These are phyloP conservation scores for Geophilus truncorum DNA, from an alignment of 2,888 invertebrate genomes.

Conservation along the genomic window DNA sequence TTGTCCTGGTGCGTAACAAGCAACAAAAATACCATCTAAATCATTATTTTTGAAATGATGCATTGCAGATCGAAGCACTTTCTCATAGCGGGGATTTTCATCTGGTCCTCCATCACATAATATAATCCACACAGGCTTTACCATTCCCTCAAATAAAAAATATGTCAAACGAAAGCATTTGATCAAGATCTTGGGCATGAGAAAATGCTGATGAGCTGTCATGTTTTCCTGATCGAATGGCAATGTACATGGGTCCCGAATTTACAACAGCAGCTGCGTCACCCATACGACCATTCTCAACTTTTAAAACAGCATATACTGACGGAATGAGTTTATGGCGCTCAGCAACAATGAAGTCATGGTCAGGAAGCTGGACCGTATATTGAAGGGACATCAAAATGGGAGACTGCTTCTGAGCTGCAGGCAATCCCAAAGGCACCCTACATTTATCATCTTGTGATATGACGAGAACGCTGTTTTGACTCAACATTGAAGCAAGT, in stretches of 20 bases:
- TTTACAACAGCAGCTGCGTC: constrained; percentile 44
- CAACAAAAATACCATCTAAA: constrained; percentile 53
- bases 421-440: constrained; percentile 47
- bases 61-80: neutral
- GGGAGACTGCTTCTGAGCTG: constrained; percentile 47
- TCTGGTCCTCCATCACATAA: constrained; percentile 42
- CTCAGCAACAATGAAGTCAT: constrained; percentile 44
- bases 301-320: constrained; percentile 42
- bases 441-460: too few species aligned
- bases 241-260: constrained; percentile 49
- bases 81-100: constrained; percentile 40
- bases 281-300: neutral
- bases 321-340: constrained; percentile 44
- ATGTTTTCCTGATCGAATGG: constrained; percentile 44
- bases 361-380: constrained; percentile 41
- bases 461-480: too few species aligned
- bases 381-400: constrained; percentile 40
- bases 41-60: constrained; percentile 36
- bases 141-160: constrained; percentile 34
- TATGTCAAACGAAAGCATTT: too few species aligned
- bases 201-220: constrained; percentile 41
- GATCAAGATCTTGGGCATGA: constrained; percentile 43
- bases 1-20: constrained; percentile 40
- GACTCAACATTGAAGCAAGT: too few species aligned
- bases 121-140: constrained; percentile 44